Base-by-base conservation (phyloP, 2,888 invertebrate species). In the Pinctada fucata region DNA sequence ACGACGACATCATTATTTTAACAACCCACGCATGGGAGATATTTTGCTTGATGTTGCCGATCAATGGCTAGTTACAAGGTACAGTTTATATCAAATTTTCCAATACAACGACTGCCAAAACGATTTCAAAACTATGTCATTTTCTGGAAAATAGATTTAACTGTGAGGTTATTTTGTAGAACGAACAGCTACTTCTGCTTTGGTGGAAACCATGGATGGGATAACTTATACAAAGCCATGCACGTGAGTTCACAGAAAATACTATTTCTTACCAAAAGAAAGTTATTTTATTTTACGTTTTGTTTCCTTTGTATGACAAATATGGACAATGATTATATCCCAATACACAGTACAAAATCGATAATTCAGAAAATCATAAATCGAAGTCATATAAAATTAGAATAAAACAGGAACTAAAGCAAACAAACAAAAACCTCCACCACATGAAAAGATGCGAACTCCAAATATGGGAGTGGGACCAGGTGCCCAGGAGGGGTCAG, bases 191-290 rank as follows among this genome's bases (percentile, higher is more conserved):
- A 73, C 52, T 76, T 31, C 67, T 86, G 90, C 76, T 78, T 51
- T 69, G 89, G 88, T 45, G 92, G 91, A 13, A 85, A 85, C 49
- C 91, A 92, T 85, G 92, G 92, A 3, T 91, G 89, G 84, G 92
- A 92, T 79, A 91, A 91, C 80, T 82, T 84, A 2, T 87, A 83
- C 80, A 86, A 85, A 73, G 86, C 88, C 63, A 92, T 92, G 91
- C 88, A 88, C 76, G 92, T 92, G 84, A 82, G 88, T 83, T 31
- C 47, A 65, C n/a, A 10, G 16, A 65, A 10, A 65, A 31, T 16
- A 10, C 5, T 69, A 2, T 58, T 45, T 73, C 63, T 58, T 1
- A 13, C 1, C 58, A 58, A 31, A 31, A 31, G 31, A 31, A 31
- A 31, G 31, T 31, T 31, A 31, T 31, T 31, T 31, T 1, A 31